Evolutionary conservation across 2,888 invertebrate genomes (phyloP).

Genomic region (Sesamia inferens): DNA sequence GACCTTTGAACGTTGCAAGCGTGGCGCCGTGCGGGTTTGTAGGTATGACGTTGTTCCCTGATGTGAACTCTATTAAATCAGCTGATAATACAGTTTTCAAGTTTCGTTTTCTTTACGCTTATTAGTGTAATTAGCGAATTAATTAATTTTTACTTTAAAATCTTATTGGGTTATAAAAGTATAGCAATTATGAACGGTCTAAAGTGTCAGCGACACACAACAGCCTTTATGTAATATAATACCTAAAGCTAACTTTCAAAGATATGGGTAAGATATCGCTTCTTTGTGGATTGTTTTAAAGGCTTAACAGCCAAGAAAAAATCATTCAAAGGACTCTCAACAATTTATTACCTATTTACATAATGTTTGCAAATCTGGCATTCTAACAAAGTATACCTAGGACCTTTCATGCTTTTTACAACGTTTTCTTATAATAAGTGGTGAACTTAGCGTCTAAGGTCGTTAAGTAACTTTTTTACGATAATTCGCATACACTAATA

Average conservation of each 20-base stretch:
- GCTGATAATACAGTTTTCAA: too few relatives aligned
- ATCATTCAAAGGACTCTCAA: background rate
- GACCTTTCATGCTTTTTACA: conserved; percentile 10
- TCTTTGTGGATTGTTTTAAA: conserved; percentile 1
- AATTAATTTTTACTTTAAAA: too few relatives aligned
- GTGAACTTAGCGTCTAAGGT: conserved; percentile 38
- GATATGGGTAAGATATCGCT: background rate
- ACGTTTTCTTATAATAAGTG: conserved; percentile 36
- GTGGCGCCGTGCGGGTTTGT: too few relatives aligned
- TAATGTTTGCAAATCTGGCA: conserved; percentile 8
- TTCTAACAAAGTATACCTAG: conserved; percentile 6
- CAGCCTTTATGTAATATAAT: background rate
- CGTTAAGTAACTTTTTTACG: conserved; percentile 64
- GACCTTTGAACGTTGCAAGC: too few relatives aligned
- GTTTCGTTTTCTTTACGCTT: too few relatives aligned
- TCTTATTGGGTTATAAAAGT: too few relatives aligned
- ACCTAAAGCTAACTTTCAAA: background rate
- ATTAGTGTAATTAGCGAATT: too few relatives aligned
- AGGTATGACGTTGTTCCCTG: too few relatives aligned
- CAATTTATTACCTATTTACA: background rate
- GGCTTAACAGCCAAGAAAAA: background rate
- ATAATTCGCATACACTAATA: conserved; percentile 56
- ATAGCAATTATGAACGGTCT: too few relatives aligned
- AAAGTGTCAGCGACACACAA: too few relatives aligned
- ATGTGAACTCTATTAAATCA: too few relatives aligned